Evolutionary conservation across 2,797 vertebrate genomes (phyloP).

Genomic region (Paramormyrops hopkinsi): DNA sequence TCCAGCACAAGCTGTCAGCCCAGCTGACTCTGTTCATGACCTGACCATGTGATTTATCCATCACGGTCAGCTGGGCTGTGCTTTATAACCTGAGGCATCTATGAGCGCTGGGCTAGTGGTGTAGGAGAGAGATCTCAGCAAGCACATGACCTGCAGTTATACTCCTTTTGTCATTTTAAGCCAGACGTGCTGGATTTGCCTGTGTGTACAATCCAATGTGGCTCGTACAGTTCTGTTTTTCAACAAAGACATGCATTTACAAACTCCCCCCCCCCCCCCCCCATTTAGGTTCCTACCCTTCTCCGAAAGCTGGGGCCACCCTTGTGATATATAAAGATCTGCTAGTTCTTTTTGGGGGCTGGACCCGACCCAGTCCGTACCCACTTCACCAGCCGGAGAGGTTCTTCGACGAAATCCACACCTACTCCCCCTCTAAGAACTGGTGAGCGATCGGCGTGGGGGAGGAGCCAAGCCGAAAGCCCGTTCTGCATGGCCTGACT

Average conservation of each 20-base stretch:
- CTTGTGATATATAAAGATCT: conserved; percentile 92
- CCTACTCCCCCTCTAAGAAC: conserved; percentile 96
- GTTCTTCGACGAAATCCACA: conserved; percentile 98
- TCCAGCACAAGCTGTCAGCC: not conserved
- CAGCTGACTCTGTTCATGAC: not conserved
- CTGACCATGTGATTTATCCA: not conserved
- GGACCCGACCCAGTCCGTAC: conserved; percentile 95
- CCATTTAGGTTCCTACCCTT: conserved; percentile 86
- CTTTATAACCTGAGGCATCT: not conserved
- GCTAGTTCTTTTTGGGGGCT: conserved; percentile 92
- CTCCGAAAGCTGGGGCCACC: conserved; percentile 94
- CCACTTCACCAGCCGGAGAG: conserved; percentile 94
- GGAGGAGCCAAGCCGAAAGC: not conserved
- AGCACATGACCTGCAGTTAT: not conserved
- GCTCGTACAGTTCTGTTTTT: not conserved
- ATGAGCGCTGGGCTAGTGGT: not conserved
- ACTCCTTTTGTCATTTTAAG: not conserved
- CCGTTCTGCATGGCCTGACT: not conserved
- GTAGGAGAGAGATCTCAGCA: not conserved
- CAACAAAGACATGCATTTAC: not conserved
- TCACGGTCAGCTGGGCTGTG: not conserved
- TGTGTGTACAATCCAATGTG: not conserved
- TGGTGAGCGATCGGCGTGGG: conserved; percentile 66
- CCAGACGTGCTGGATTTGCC: not conserved
- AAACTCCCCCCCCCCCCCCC: not conserved